Conservation (phyloP, 2,797 vertebrate genomes). For the Gobio occitaniae region DNA sequence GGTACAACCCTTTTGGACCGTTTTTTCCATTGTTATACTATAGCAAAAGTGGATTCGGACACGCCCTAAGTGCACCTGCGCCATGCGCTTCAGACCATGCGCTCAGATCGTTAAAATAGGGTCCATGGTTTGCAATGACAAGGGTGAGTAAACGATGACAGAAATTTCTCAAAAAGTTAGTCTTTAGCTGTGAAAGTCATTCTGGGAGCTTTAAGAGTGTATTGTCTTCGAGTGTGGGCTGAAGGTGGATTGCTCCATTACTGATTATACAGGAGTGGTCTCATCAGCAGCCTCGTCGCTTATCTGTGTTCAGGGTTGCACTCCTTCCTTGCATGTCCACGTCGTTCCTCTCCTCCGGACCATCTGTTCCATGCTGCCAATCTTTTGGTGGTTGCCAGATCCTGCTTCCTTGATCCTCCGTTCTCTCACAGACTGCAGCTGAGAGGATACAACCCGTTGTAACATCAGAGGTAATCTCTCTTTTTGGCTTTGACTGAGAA, state of each 20-base stretch:
- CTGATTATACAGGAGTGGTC: conserved; percentile 51
- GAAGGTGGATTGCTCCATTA: not conserved
- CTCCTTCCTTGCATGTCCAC: conserved; percentile 78
- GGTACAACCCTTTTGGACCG: no score
- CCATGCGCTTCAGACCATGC: no score
- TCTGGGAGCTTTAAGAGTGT: conserved; percentile 1
- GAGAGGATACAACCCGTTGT: conserved; percentile 68
- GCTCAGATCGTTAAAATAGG: no score
- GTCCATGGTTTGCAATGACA: not conserved
- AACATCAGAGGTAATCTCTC: conserved; percentile 52
- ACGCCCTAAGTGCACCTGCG: no score
- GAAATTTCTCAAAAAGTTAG: not conserved
- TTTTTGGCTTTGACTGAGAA: conserved; percentile 31
- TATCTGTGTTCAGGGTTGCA: conserved; percentile 68
- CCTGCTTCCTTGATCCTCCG: conserved; percentile 70
- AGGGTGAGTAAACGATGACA: not conserved
- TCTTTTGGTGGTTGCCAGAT: conserved; percentile 73
- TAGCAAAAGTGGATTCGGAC: no score
- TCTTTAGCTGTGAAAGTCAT: not conserved
- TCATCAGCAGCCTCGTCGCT: conserved; percentile 73
- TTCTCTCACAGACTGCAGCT: conserved; percentile 66
- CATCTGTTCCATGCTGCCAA: conserved; percentile 82
- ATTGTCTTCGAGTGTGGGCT: conserved; percentile 20
- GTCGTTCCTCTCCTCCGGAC: conserved; percentile 77
- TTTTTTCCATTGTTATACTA: no score